Base-by-base conservation (phyloP, 2,797 vertebrate species). In the Acipenser ruthenus region DNA sequence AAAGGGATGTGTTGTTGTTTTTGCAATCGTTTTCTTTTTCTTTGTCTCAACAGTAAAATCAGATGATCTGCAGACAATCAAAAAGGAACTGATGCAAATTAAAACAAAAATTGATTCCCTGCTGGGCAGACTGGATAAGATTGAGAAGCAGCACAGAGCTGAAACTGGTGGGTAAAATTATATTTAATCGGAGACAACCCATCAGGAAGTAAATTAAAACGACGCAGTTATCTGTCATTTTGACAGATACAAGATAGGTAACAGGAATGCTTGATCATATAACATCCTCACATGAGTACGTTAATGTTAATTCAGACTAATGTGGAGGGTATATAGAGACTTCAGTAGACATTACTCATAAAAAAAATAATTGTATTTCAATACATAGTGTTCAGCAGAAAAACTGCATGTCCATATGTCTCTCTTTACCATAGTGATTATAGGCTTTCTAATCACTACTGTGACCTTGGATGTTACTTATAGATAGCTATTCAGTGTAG, bases 61-160 rank as follows among this genome's bases (percentile, higher is more conserved):
- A 68, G 94, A 98, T 81, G 96, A 99, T 80, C 86, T 99, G 66
- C 95, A 96, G 89, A 97, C 93, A 72, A 98, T 99, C 82, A 98
- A 97, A 84, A 93, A 95, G 79, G 96, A 99, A 89, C 90, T 99
- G 87, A 96, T 92, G 68, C 96, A 99, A 88, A 98, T 99, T 85
- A 99, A 99, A 92, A 89, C 92, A 79, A 98, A 97, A 91, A 96
- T 99, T 73, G 96, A 99, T 90, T 97, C 95, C 75, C 92, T 99
- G 83, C 88, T 99, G 83, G 95, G 94, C 69, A 94, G 95, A 66
- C 90, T 99, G 90, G 96, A 98, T 84, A 98, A 97, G 88, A 98
- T 99, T 73, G 96, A 98, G 88, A 99, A 96, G 78, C 96, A 97
- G 84, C 96, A 97, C 87, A 93, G 93, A 81, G 90, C 80, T 10